Evolutionary conservation across 2,888 invertebrate species (phyloP).

Genomic region (Listrodromus nycthemerus): DNA sequence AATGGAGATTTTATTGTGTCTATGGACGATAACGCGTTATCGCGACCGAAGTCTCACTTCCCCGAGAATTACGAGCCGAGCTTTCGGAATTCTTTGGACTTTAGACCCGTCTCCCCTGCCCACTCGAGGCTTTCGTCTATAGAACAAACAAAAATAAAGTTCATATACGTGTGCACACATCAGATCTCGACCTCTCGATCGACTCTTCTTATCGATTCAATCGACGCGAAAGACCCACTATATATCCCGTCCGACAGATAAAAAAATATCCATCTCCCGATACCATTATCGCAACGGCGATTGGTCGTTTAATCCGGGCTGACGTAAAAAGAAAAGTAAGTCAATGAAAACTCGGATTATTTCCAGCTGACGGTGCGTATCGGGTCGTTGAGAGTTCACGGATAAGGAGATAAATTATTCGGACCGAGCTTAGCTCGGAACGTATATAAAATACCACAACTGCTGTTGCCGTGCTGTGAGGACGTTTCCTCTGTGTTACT

Average conservation of each 20-base stretch:
- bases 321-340: neutral
- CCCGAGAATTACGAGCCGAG: conserved; percentile 16
- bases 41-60: conserved; percentile 62
- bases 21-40: conserved; percentile 72
- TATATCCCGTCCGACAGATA: neutral
- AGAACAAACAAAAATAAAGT: too few relatives aligned
- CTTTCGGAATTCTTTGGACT: neutral
- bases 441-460: conserved; percentile 19
- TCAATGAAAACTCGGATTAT: conserved; percentile 1
- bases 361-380: neutral
- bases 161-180: neutral
- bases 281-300: neutral
- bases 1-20: conserved; percentile 74
- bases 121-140: neutral
- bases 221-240: neutral
- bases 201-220: conserved; percentile 7
- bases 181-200: conserved; percentile 8
- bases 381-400: neutral
- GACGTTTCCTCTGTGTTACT: conserved; percentile 34
- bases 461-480: neutral
- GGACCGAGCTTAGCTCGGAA: neutral
- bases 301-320: neutral
- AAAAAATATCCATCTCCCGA: neutral
- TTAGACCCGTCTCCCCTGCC: neutral
- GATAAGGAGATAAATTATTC: conserved; percentile 20